Conservation (phyloP, 2,797 vertebrate genomes). For the Leptodactylus fallax region DNA sequence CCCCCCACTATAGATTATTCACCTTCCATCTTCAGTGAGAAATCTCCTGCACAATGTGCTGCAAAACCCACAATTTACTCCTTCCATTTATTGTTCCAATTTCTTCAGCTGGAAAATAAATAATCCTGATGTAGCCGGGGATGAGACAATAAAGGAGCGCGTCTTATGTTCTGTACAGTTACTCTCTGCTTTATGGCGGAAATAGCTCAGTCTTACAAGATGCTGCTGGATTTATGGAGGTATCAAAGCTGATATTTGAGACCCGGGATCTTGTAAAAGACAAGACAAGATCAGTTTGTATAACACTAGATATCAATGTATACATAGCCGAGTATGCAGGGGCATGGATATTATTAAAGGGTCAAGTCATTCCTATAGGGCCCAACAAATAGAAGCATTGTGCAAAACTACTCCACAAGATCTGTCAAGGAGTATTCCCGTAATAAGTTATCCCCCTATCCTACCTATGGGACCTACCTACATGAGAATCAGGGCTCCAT, state of each 20-base stretch:
- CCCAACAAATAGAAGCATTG: no score
- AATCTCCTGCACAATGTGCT: slow-evolving; percentile 16
- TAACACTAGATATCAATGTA: not conserved
- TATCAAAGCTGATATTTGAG: not conserved
- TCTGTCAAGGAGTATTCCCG: no score
- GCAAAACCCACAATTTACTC: slow-evolving; percentile 26
- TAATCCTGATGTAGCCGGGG: not conserved
- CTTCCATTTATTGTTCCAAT: not conserved
- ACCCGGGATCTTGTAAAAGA: not conserved
- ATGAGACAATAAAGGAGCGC: not conserved
- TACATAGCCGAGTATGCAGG: not conserved
- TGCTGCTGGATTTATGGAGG: not conserved
- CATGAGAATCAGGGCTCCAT: no score
- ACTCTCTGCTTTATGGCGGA: not conserved
- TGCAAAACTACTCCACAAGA: no score
- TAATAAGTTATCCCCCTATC: no score
- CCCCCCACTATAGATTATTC: not conserved
- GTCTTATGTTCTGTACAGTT: not conserved
- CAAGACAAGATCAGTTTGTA: not conserved
- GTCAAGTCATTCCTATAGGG: no score
- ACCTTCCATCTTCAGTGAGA: not conserved
- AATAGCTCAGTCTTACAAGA: not conserved
- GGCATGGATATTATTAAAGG: not conserved
- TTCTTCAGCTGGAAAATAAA: slow-evolving; percentile 1
- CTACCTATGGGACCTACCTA: no score